Evolutionary conservation across 2,113 vertebrate genomes (phyloP).

Genomic region (Symphodus melops): DNA sequence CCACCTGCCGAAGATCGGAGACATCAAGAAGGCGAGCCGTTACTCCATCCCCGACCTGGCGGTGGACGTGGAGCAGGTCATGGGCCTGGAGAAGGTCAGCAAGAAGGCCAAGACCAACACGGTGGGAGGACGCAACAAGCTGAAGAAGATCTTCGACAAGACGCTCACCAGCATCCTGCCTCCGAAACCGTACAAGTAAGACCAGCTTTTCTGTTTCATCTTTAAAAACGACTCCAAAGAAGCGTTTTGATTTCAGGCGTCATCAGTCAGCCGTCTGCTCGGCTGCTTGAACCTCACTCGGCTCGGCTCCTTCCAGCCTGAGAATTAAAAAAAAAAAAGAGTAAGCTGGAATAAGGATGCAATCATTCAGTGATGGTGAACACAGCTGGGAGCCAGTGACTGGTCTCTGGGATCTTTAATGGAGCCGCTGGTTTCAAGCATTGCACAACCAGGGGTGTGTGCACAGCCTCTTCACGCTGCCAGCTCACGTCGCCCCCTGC

Average conservation of each 20-base stretch:
- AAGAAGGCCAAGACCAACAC: constrained; percentile 96
- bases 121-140: constrained; percentile 95
- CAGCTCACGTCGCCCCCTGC: constrained; percentile 60
- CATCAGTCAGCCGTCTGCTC: constrained; percentile 1
- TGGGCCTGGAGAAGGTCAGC: constrained; percentile 95
- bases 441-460: not conserved
- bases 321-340: too few relatives aligned
- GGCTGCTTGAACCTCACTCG: not conserved
- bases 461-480: not conserved
- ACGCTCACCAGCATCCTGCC: constrained; percentile 98
- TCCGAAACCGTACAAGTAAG: constrained; percentile 98
- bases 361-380: too few relatives aligned
- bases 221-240: too few relatives aligned
- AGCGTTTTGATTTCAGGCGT: too few relatives aligned
- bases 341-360: too few relatives aligned
- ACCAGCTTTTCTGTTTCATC: too few relatives aligned
- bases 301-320: too few relatives aligned
- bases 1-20: constrained; percentile 97
- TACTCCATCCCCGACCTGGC: constrained; percentile 98
- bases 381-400: too few relatives aligned
- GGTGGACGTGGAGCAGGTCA: constrained; percentile 97
- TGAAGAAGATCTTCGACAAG: constrained; percentile 99
- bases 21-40: constrained; percentile 97
- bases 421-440: not conserved
- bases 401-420: not conserved